Evolutionary conservation across 2,113 vertebrate genomes (phyloP).

Genomic region (Austrofundulus limnaeus): DNA sequence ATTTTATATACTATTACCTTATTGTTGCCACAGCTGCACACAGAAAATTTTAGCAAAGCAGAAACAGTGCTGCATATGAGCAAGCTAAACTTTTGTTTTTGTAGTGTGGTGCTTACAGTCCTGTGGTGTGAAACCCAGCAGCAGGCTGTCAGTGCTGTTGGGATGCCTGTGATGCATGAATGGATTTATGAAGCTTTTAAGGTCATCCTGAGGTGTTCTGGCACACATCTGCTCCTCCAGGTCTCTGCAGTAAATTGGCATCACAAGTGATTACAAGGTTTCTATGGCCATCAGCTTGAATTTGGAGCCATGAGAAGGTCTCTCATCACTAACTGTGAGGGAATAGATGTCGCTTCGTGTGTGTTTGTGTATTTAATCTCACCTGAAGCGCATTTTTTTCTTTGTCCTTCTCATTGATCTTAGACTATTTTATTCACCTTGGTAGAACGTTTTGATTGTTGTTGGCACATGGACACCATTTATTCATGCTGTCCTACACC

Average conservation of each 20-base stretch:
- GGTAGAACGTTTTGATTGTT: conserved; percentile 9
- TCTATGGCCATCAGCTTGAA: conserved; percentile 71
- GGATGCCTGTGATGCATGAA: conserved; percentile 59
- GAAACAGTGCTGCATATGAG: conserved; percentile 18
- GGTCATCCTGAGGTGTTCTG: conserved; percentile 65
- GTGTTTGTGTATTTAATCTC: conserved; percentile 33
- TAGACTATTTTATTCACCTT: conserved; percentile 3
- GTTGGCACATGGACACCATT: not conserved
- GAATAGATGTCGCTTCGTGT: conserved; percentile 15
- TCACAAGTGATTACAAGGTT: conserved; percentile 71
- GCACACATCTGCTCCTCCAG: conserved; percentile 66
- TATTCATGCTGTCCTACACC: not conserved
- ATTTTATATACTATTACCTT: conserved; percentile 15
- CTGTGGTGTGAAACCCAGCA: conserved; percentile 18
- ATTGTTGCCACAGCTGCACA: conserved; percentile 18
- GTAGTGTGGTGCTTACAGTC: conserved; percentile 40
- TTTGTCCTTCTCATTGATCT: conserved; percentile 15
- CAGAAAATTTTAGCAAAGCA: conserved; percentile 18
- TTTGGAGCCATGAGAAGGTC: conserved; percentile 68
- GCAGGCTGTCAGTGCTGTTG: conserved; percentile 36
- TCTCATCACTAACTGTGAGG: conserved; percentile 43
- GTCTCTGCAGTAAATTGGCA: conserved; percentile 60
- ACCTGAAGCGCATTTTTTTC: conserved; percentile 34
- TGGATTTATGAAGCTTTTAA: conserved; percentile 74
- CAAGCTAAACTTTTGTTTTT: conserved; percentile 34